Conservation (phyloP, 1,140 invertebrate genomes). For the Brachionus sp. region DNA sequence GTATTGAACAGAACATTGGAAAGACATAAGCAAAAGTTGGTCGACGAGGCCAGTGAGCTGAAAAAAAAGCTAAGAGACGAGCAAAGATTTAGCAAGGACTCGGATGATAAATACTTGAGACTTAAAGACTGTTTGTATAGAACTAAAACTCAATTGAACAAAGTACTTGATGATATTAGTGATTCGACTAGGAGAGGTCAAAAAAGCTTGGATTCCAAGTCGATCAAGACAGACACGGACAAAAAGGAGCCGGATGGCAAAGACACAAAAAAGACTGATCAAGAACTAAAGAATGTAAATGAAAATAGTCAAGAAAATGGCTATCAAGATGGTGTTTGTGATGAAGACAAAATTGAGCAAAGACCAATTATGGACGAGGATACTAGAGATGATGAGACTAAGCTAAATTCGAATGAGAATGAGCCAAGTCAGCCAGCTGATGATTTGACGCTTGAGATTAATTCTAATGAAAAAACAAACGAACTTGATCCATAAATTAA, state of each 20-base stretch:
- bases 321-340: background rate
- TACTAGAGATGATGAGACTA: background rate
- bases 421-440: background rate
- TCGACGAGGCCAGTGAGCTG: slow-evolving; percentile 6
- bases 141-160: slow-evolving; percentile 16
- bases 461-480: slow-evolving; percentile 3
- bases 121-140: slow-evolving; percentile 35
- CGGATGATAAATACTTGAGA: slow-evolving; percentile 28
- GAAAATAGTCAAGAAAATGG: background rate
- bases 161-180: slow-evolving; percentile 25
- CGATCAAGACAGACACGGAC: background rate
- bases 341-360: background rate
- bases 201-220: background rate
- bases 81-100: slow-evolving; percentile 29
- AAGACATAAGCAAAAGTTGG: background rate
- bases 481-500: background rate
- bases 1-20: slow-evolving; percentile 7
- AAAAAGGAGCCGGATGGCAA: background rate
- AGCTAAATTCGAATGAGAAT: slow-evolving; percentile 21
- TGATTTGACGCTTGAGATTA: background rate
- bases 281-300: background rate
- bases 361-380: background rate
- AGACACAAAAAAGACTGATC: background rate
- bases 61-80: slow-evolving; percentile 23
- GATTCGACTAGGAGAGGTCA: slow-evolving; percentile 26